phyloP scores from a whole-genome alignment of 2,888 invertebrate genomes.

The Eudemis profundana region DNA sequence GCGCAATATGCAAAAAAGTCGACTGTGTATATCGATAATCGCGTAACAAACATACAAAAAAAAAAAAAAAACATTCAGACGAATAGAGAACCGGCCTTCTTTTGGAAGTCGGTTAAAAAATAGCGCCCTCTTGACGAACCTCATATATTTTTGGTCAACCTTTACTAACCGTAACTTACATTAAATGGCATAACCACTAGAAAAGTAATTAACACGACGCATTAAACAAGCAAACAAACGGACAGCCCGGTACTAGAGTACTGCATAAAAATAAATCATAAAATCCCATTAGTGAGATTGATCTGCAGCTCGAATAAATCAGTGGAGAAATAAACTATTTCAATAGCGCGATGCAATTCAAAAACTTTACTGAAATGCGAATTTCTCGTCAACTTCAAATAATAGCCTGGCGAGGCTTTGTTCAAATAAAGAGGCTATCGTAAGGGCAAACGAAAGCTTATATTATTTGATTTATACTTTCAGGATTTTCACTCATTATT shows the following conservation, averaged over 20 bases:
- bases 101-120: too few species aligned
- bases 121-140: too few species aligned
- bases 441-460: too few species aligned
- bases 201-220: conserved; percentile 13
- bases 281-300: conserved; percentile 38
- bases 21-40: too few species aligned
- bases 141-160: too few species aligned
- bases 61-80: too few species aligned
- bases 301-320: conserved; percentile 34
- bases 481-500: too few species aligned
- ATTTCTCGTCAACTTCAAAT: conserved; percentile 2
- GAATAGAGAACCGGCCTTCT: too few species aligned
- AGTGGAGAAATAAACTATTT: conserved; percentile 32
- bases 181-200: not conserved
- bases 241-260: conserved; percentile 4
- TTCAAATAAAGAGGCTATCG: conserved; percentile 4
- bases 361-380: conserved; percentile 9
- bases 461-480: too few species aligned
- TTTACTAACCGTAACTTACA: too few species aligned
- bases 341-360: conserved; percentile 22
- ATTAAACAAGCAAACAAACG: conserved; percentile 19
- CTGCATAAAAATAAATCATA: conserved; percentile 36
- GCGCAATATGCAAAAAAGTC: too few species aligned
- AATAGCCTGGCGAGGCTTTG: not conserved
- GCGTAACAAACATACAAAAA: too few species aligned